Conservation (phyloP, 2,797 vertebrate genomes). For the Urosaurus nigricauda region DNA sequence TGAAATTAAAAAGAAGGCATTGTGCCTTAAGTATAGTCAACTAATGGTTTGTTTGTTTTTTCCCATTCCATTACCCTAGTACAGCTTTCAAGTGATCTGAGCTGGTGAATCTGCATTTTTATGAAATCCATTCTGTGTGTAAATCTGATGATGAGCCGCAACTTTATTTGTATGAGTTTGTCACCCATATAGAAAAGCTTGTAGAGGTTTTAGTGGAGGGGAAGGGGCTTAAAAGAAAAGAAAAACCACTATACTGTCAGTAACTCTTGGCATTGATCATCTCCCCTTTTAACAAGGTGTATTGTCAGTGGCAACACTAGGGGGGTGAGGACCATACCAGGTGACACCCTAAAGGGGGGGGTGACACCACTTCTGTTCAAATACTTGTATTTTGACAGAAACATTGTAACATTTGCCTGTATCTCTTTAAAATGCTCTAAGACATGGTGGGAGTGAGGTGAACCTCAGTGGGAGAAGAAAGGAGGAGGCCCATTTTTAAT, state of each 20-base stretch:
- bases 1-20: not conserved
- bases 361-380: no score
- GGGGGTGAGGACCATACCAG: no score
- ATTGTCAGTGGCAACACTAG: no score
- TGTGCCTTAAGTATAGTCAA: constrained; percentile 6
- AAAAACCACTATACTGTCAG: not conserved
- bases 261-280: not conserved
- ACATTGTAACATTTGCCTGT: no score
- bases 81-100: constrained; percentile 22
- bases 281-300: not conserved
- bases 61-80: constrained; percentile 19
- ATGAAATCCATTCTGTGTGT: not conserved
- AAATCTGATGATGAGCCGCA: not conserved
- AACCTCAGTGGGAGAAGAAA: no score
- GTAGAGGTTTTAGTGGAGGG: not conserved
- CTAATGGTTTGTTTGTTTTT: constrained; percentile 41
- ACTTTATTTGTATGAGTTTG: not conserved
- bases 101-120: constrained; percentile 7
- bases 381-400: no score
- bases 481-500: no score
- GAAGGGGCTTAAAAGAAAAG: not conserved
- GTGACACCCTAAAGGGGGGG: no score
- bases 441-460: no score
- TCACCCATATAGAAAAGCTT: not conserved
- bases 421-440: no score